These are phyloP conservation scores for Neoascia interrupta DNA, from an alignment of 2,888 invertebrate genomes.

Conservation along the genomic window DNA sequence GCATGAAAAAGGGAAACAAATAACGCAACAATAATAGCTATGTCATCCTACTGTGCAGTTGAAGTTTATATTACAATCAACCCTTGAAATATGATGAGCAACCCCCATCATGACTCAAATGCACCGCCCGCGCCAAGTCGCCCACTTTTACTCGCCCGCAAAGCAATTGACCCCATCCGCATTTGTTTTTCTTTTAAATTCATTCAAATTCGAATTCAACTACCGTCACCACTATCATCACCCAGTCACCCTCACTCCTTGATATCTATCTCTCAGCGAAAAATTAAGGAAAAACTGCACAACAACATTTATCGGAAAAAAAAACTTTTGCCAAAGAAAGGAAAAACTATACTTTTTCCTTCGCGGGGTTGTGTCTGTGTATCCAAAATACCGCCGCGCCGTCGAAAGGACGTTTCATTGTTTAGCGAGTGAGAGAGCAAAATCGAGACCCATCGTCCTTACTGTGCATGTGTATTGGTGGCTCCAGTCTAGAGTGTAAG, in stretches of 20 bases:
- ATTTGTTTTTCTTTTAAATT: conserved; percentile 55
- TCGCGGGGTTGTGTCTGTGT: conserved; percentile 21
- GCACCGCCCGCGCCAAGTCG: conserved; percentile 6
- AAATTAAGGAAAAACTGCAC: conserved; percentile 6
- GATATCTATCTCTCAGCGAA: not conserved
- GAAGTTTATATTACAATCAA: conserved; percentile 65
- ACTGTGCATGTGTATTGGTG: conserved; percentile 46
- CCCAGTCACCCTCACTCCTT: not conserved
- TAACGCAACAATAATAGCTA: conserved; percentile 53
- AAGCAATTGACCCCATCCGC: conserved; percentile 66
- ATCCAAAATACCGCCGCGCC: conserved; percentile 42
- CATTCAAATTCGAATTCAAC: conserved; percentile 61
- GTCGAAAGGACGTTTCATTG: conserved; percentile 50
- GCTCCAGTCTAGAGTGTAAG: conserved; percentile 59
- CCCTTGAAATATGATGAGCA: conserved; percentile 58
- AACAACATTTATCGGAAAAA: conserved; percentile 41
- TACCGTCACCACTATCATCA: conserved; percentile 7
- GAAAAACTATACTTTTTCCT: conserved; percentile 56
- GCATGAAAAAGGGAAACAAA: conserved; percentile 32
- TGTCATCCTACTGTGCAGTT: conserved; percentile 54
- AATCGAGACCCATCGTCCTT: conserved; percentile 7
- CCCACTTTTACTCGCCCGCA: not conserved
- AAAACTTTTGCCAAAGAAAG: conserved; percentile 49
- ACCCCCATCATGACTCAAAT: conserved; percentile 24
- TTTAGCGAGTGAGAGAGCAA: conserved; percentile 20